Evolutionary conservation across 2,888 invertebrate genomes (phyloP), one percentile per base, ranked within the genome.

Genomic region (Chironomus tentans): DNA sequence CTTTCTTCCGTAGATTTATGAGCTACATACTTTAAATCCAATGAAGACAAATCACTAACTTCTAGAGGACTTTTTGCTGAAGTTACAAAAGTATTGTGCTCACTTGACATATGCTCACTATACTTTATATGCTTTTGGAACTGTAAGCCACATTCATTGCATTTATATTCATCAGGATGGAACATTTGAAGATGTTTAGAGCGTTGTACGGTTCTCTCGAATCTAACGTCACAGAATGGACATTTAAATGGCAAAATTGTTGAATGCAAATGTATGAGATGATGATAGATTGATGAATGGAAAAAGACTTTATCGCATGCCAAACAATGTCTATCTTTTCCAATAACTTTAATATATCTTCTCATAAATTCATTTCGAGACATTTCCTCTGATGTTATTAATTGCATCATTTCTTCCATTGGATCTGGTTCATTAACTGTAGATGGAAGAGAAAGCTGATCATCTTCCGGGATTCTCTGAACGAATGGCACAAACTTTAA

Each of bases 91-190:
- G 13, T 13, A 6, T 48, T 48, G 7, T 74, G 74, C 10, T 74
- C 74, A 12, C 7, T n/a, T n/a, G 24, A n/a, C 74, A 74, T 74
- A 48, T 74, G 74, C 4, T 74, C 65, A 3, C 21, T 13, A 47
- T n/a, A 74, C n/a, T 28, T 24, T 5, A 68, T 4, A 46, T 74
- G 68, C 21, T 74, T 65, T 3, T n/a, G n/a, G 12, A 68, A 74
- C 15, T 74, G 74, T 7, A 74, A 2, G 1, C 65, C 74, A 47
- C 74, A 74, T 12, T 74, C 48, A 22, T 18, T n/a, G n/a, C 74
- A 74, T 24, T 74, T 74, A 62, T 74, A 74, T 3, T 74, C 74
- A 3, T 74, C 18, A 6, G 74, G 74, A 24, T 74, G 74, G 48
- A 74, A 74, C 1, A 62, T 15, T 46, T 74, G 74, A 1, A 74